phyloP scores from a whole-genome alignment of 2,113 vertebrate genomes.

The Xenopus borealis region DNA sequence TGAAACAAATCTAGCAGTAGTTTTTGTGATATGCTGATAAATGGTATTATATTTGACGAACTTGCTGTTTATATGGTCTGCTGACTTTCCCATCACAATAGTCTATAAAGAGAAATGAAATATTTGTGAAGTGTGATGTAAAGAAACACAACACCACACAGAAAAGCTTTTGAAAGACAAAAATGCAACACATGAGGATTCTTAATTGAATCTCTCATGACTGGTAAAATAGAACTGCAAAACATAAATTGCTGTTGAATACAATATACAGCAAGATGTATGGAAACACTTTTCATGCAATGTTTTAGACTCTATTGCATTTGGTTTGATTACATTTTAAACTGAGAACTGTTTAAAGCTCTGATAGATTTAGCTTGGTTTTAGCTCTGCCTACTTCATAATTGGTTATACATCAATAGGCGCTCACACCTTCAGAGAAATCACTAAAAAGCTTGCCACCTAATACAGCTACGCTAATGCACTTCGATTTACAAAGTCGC shows the following conservation, averaged over 20 bases:
- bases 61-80: neutral
- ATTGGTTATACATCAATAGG: too few species aligned
- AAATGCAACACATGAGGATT: constrained; percentile 14
- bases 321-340: too few species aligned
- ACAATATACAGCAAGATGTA: neutral
- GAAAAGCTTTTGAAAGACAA: neutral
- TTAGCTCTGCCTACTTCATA: too few species aligned
- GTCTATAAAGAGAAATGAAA: constrained; percentile 23
- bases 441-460: too few species aligned
- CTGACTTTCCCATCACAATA: constrained; percentile 17
- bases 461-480: too few species aligned
- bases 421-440: too few species aligned
- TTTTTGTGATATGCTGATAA: constrained; percentile 31
- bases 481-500: too few species aligned
- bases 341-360: too few species aligned
- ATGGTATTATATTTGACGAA: constrained; percentile 20
- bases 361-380: too few species aligned
- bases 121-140: constrained; percentile 31
- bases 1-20: constrained; percentile 1
- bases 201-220: constrained; percentile 4
- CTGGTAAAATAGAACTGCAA: neutral
- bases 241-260: constrained; percentile 3
- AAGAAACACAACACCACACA: constrained; percentile 1
- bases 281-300: too few species aligned
- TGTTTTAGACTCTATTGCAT: too few species aligned